Base-by-base conservation (phyloP, 1,140 invertebrate genomes). In the Teleopsis dalmanni region DNA sequence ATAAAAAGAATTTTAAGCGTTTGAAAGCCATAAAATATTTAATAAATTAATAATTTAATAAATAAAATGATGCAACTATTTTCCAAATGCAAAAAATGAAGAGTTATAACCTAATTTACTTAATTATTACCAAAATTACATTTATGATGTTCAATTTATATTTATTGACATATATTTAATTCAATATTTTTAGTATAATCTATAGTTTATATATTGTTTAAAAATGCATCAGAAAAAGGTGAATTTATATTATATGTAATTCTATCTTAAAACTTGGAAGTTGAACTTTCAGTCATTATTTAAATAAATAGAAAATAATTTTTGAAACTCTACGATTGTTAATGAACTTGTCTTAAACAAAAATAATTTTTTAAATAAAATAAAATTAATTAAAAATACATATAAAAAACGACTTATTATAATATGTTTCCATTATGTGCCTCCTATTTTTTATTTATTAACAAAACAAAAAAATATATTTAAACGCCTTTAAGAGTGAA, bases 361-460 rank as follows among this genome's bases (percentile, higher is more conserved):
- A 14, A 1, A 18, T 36, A 2, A 18, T 22, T 46, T 46, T 36
- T 19, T 46, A 35, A 4, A 27, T n/a, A 9, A 6, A 14, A 23
- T 31, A 31, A 31, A 31, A 10, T 31, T 31, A 11, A 31, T 31
- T 31, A 31, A 31, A n/a, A 31, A 3, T 11, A 31, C 29, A 11
- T 31, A 11, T 31, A 31, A 11, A 31, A 31, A 38, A 38, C 14
- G 14, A 38, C 37, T 38, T n/a, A n/a, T 21, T 31, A 23, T 31
- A 26, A 19, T 48, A 31, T 27, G 47, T 27, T 48, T 41, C 47
- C 37, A 25, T 33, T 40, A 48, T 33, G 47, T 48, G 47, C 47
- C 47, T 48, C 47, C 47, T 38, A 27, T 19, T 41, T 31, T 31
- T 25, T 48, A 47, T 43, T 43, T 16, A 21, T 43, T 43, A 16